Percentiles rank a stretch among this genome's conserved stretches.
Conservation (phyloP, 2,113 vertebrate genomes). For the Trematomus loennbergii region DNA sequence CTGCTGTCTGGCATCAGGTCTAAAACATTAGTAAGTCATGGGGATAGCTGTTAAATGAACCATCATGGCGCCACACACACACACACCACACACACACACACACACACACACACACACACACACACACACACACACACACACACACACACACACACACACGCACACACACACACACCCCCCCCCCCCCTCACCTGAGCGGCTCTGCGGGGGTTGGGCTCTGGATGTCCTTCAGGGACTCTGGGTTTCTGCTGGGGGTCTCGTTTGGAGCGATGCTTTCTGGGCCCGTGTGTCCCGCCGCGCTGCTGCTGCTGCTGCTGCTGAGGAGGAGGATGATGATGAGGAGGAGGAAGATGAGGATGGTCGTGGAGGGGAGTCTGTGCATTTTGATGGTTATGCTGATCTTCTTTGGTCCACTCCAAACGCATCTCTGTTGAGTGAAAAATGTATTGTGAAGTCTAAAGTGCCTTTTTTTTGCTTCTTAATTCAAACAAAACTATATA, state of each 20-base stretch:
- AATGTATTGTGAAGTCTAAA: too few species aligned
- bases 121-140: too few species aligned
- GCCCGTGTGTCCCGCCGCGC: slow-evolving; percentile 65
- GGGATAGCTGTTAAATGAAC: too few species aligned
- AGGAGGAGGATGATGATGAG: not conserved
- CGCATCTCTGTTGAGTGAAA: slow-evolving; percentile 57
- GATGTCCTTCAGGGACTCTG: not conserved
- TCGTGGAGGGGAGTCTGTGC: not conserved
- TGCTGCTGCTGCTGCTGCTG: slow-evolving; percentile 40
- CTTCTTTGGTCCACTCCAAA: slow-evolving; percentile 14
- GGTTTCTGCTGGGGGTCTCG: slow-evolving; percentile 10
- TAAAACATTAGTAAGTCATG: too few species aligned
- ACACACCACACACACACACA: too few species aligned
- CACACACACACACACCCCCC: too few species aligned
- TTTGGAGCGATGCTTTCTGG: slow-evolving; percentile 48
- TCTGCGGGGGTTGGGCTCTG: slow-evolving; percentile 41
- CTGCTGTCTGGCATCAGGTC: too few species aligned
- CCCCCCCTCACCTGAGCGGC: slow-evolving; percentile 48
- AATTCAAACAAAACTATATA: too few species aligned
- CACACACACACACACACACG: too few species aligned
- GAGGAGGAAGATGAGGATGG: not conserved
- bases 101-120: too few species aligned
- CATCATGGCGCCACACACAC: too few species aligned
- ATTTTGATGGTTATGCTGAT: not conserved
- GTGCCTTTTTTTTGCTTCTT: too few species aligned